Conservation (phyloP, 2,797 vertebrate genomes). For the Halcyon chelicuti region DNA sequence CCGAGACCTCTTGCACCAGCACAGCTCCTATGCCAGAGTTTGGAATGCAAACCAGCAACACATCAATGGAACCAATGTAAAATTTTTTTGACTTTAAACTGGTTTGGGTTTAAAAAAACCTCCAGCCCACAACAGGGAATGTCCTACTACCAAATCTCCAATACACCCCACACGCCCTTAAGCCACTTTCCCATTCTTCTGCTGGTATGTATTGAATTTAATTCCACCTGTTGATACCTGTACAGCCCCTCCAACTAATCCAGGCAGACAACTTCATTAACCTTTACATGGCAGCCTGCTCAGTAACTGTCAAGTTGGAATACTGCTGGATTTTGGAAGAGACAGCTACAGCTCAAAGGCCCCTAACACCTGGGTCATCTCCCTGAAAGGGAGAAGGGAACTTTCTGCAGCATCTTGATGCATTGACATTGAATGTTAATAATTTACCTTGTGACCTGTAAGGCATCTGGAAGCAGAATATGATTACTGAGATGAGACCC, state of each 20-base stretch:
- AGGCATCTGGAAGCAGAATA: slow-evolving; percentile 1
- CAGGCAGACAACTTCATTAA: background rate
- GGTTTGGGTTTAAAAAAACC: background rate
- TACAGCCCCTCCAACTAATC: background rate
- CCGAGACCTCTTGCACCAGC: background rate
- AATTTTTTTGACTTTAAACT: background rate
- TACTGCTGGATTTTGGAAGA: background rate
- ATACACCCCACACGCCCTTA: no score
- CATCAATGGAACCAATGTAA: background rate
- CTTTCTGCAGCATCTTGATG: background rate
- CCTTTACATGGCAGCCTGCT: background rate
- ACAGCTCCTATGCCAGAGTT: background rate
- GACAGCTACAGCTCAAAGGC: background rate
- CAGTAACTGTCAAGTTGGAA: background rate
- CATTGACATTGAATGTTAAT: background rate
- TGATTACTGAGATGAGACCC: slow-evolving; percentile 15
- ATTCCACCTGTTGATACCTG: background rate
- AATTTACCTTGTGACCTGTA: slow-evolving; percentile 18
- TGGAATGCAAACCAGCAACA: background rate
- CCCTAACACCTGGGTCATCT: background rate
- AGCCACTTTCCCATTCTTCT: background rate
- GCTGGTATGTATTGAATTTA: background rate
- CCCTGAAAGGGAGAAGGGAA: background rate
- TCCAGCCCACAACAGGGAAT: background rate
- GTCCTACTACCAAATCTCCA: background rate